These are phyloP conservation scores for Drosophila aff. DNA, from an alignment of 1,140 invertebrate genomes.

Conservation along the genomic window DNA sequence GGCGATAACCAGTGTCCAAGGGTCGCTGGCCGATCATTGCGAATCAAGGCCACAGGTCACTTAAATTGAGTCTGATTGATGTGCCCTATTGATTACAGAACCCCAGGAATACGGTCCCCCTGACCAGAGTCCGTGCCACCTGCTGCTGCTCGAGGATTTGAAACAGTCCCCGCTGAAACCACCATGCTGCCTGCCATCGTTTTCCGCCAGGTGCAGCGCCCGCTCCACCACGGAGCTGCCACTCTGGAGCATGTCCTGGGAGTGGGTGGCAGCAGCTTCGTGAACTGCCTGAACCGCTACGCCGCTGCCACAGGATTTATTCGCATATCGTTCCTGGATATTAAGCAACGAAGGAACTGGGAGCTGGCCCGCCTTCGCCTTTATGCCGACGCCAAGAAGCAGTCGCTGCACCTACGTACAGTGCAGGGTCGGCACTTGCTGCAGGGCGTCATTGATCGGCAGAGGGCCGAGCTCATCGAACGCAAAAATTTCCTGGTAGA, in stretches of 20 bases:
- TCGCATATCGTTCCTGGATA: constrained; percentile 78
- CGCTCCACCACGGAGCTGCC: constrained; percentile 59
- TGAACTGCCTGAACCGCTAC: constrained; percentile 79
- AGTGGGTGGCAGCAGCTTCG: constrained; percentile 58
- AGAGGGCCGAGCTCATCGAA: constrained; percentile 87
- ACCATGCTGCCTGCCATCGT: constrained; percentile 75
- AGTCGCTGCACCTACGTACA: constrained; percentile 71
- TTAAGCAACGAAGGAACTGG: constrained; percentile 75
- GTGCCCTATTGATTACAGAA: constrained; percentile 22
- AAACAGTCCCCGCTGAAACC: not conserved
- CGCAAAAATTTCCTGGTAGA: constrained; percentile 88
- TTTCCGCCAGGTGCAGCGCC: constrained; percentile 74
- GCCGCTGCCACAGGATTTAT: constrained; percentile 82
- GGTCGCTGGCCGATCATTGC: constrained; percentile 27
- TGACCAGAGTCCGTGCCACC: constrained; percentile 10
- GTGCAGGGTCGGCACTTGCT: constrained; percentile 85
- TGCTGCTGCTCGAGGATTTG: constrained; percentile 3
- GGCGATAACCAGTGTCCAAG: constrained; percentile 20
- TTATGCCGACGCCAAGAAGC: constrained; percentile 79
- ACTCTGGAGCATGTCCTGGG: constrained; percentile 70
- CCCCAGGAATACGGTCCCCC: not conserved
- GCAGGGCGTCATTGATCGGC: constrained; percentile 87
- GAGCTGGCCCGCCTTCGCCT: constrained; percentile 71
- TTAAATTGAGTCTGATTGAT: constrained; percentile 7
- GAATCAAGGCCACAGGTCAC: constrained; percentile 32